Conservation (phyloP, 2,888 invertebrate species). For the Protonemura montana region DNA sequence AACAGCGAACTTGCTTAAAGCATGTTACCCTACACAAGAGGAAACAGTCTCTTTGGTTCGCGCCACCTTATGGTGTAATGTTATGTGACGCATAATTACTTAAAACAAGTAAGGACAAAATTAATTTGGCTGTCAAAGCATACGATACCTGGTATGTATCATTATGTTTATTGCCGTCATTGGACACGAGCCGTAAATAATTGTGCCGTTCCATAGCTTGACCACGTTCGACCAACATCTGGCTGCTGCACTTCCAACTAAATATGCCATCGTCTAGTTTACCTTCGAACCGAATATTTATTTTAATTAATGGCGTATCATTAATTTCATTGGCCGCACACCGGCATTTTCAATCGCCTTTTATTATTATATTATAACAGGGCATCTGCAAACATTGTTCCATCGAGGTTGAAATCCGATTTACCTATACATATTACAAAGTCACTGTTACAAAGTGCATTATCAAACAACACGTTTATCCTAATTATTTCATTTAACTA, state of each 20-base stretch:
- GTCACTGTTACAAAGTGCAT: background rate
- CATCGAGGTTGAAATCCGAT: background rate
- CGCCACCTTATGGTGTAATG: no score
- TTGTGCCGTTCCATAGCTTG: background rate
- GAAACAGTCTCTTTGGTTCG: no score
- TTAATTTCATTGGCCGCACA: background rate
- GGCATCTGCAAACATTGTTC: background rate
- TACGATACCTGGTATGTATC: background rate
- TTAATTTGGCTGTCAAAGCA: background rate
- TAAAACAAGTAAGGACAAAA: background rate
- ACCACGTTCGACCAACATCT: background rate
- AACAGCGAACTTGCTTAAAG: background rate
- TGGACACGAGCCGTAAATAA: background rate
- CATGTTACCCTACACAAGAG: background rate
- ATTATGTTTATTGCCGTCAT: background rate
- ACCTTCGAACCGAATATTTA: background rate
- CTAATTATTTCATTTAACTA: slow-evolving; percentile 14
- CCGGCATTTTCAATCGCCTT: background rate
- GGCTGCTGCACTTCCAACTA: background rate
- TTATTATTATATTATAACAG: background rate
- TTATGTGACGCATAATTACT: background rate
- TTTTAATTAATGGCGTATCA: background rate
- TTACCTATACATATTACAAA: background rate
- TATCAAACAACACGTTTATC: background rate
- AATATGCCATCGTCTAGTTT: background rate